Evolutionary conservation across 2,113 vertebrate species (phyloP).

Genomic region (Calyptomena viridis): DNA sequence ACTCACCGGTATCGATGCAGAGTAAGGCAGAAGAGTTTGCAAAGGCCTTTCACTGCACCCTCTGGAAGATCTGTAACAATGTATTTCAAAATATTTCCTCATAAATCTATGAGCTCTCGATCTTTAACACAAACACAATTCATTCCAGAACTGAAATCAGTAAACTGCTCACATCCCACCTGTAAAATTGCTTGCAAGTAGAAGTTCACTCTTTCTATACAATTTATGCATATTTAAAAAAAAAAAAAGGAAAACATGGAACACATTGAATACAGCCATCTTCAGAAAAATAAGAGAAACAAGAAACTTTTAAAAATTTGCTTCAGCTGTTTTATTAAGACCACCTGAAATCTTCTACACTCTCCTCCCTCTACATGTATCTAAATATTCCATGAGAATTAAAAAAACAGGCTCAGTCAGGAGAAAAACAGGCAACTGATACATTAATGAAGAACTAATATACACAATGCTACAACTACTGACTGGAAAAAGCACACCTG

Average conservation of each 20-base stretch:
- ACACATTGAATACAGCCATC: accelerated
- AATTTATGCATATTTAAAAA: not conserved
- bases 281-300: not conserved
- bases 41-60: conserved; percentile 90
- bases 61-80: conserved; percentile 84
- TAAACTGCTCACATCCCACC: not conserved
- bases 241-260: not conserved
- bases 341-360: not conserved
- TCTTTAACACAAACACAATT: not conserved
- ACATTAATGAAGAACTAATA: not conserved
- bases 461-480: not conserved
- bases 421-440: not conserved
- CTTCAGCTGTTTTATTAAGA: not conserved
- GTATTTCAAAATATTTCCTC: not conserved
- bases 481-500: not conserved
- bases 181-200: accelerated
- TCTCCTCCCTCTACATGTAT: too few relatives aligned
- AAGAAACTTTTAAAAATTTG: not conserved
- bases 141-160: not conserved
- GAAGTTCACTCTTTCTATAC: not conserved
- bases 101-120: not conserved
- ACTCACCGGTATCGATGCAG: conserved; percentile 92
- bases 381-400: not conserved
- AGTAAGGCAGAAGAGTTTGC: conserved; percentile 95
- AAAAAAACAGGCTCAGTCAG: not conserved